Evolutionary conservation across 2,888 invertebrate species (phyloP).

Genomic region (Erebia palarica): DNA sequence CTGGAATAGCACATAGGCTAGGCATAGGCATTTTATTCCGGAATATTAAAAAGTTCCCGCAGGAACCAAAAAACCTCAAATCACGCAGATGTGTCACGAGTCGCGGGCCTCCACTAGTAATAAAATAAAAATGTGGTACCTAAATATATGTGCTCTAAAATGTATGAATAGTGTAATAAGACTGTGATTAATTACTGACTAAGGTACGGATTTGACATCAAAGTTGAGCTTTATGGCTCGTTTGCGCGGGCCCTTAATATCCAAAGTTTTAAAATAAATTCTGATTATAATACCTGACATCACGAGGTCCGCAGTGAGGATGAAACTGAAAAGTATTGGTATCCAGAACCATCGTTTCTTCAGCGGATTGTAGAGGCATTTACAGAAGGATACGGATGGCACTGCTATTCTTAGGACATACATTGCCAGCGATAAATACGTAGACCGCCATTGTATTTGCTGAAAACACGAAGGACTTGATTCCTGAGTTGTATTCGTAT

Average conservation of each 20-base stretch:
- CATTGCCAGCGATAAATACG: constrained; percentile 69
- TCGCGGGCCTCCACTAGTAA: no score
- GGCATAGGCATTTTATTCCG: no score
- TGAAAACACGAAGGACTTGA: constrained; percentile 46
- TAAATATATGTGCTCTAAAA: no score
- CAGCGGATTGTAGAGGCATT: constrained; percentile 64
- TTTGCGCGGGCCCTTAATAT: not conserved
- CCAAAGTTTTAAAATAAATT: not conserved
- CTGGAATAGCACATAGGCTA: no score
- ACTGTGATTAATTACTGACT: no score
- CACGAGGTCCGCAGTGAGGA: constrained; percentile 78
- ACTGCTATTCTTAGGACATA: constrained; percentile 66
- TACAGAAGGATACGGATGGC: constrained; percentile 64
- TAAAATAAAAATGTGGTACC: no score
- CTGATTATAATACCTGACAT: constrained; percentile 68
- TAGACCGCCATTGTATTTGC: constrained; percentile 68
- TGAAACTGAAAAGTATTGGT: constrained; percentile 66
- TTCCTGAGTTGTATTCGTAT: constrained; percentile 7
- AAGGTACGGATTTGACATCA: no score
- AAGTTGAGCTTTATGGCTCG: no score
- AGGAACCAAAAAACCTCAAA: no score
- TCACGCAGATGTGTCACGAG: no score
- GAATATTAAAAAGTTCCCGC: no score
- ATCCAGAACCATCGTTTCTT: constrained; percentile 69
- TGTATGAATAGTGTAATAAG: no score